A percentile compares a stretch with the other conserved stretches of the same genome.
phyloP scores from a whole-genome alignment of 2,113 vertebrate species.

The Calypte anna region DNA sequence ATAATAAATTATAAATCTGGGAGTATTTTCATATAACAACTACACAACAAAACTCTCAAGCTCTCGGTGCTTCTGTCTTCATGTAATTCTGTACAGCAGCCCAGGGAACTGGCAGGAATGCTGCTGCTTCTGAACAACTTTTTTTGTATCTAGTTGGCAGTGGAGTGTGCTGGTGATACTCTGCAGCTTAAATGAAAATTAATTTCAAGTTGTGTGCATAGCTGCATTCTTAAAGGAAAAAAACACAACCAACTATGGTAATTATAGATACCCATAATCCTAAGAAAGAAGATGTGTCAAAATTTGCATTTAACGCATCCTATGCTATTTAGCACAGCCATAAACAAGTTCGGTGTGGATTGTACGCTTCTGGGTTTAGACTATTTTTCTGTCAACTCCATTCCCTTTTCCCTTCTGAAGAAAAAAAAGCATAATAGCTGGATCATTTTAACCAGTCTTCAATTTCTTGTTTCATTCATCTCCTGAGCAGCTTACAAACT shows the following conservation, averaged over 20 bases:
- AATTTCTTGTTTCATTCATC: neutral
- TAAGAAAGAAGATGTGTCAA: neutral
- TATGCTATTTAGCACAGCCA: neutral
- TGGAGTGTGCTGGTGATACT: neutral
- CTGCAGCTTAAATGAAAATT: neutral
- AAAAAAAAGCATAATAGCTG: neutral
- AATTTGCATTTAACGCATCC: neutral
- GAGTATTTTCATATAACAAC: neutral
- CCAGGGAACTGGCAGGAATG: neutral
- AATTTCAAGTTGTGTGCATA: accelerated
- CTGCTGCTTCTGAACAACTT: neutral
- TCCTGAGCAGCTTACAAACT: neutral
- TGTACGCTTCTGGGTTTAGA: neutral
- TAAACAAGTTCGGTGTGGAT: neutral
- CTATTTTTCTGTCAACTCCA: neutral
- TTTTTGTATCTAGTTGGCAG: neutral
- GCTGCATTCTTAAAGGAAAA: neutral
- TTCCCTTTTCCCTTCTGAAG: neutral
- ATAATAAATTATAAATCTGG: no score
- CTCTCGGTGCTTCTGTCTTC: neutral
- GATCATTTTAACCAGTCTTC: neutral
- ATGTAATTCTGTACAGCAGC: accelerated
- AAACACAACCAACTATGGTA: accelerated
- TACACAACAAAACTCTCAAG: neutral
- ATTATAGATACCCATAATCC: neutral